These are phyloP conservation scores for Porites divaricata DNA, from an alignment of 92 coral and sea anemone genomes.

Conservation along the genomic window DNA sequence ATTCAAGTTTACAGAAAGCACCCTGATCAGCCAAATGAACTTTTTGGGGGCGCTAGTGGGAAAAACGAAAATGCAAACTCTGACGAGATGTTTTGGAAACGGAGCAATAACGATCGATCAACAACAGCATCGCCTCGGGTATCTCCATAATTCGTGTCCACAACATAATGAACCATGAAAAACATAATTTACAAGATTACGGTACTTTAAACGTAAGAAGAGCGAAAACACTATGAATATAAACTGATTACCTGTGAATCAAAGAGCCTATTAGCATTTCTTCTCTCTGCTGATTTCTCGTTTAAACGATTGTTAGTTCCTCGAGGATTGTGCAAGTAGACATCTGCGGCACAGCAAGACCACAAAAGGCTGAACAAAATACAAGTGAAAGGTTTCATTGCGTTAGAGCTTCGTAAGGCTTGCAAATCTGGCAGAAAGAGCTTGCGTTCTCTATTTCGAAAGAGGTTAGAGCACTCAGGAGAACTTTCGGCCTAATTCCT, in stretches of 20 bases:
- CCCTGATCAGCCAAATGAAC: too few species aligned
- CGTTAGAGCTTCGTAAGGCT: background rate
- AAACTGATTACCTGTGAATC: conserved; percentile 89
- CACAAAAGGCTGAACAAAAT: background rate
- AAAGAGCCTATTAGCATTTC: conserved; percentile 92
- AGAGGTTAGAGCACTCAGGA: background rate
- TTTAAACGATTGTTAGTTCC: conserved; percentile 95
- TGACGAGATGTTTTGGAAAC: too few species aligned
- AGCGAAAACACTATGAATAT: background rate
- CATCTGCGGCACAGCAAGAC: conserved; percentile 58
- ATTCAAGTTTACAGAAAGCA: too few species aligned
- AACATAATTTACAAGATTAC: background rate
- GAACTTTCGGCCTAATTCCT: background rate
- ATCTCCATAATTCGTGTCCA: too few species aligned
- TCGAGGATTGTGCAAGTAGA: conserved; percentile 90
- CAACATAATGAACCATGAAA: background rate
- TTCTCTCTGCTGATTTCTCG: conserved; percentile 89
- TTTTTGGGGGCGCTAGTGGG: too few species aligned
- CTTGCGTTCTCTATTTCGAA: conserved; percentile 1
- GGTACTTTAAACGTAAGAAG: background rate
- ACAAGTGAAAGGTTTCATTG: conserved; percentile 20
- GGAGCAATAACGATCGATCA: too few species aligned
- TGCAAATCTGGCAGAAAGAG: background rate
- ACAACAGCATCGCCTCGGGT: too few species aligned
- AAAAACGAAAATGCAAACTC: too few species aligned